phyloP scores from a whole-genome alignment of 2,888 invertebrate genomes.

The Spodoptera picta region DNA sequence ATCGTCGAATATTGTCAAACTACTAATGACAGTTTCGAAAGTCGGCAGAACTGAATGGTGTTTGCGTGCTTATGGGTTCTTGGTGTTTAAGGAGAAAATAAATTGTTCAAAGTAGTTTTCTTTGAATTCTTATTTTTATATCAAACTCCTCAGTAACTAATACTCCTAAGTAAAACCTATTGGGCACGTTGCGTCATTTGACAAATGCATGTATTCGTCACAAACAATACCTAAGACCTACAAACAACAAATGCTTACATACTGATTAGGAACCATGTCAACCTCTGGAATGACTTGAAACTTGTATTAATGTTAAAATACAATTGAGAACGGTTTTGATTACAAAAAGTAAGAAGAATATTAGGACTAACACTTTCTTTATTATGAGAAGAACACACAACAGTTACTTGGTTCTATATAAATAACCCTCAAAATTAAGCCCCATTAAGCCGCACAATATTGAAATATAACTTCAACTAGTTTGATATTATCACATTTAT shows the following conservation, averaged over 20 bases:
- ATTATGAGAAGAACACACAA: too few species aligned
- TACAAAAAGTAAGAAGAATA: too few species aligned
- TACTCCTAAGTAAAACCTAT: too few species aligned
- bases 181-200: too few species aligned
- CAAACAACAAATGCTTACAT: too few species aligned
- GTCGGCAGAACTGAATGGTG: background rate
- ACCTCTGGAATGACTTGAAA: too few species aligned
- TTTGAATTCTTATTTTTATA: background rate
- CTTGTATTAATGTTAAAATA: too few species aligned
- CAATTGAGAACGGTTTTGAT: too few species aligned
- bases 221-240: too few species aligned
- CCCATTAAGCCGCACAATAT: slow-evolving; percentile 5
- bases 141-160: background rate
- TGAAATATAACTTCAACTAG: slow-evolving; percentile 13
- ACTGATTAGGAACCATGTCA: too few species aligned
- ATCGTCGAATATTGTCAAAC: slow-evolving; percentile 9
- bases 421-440: background rate
- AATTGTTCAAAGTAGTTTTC: background rate
- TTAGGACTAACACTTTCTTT: too few species aligned
- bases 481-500: slow-evolving; percentile 27
- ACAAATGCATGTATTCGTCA: too few species aligned
- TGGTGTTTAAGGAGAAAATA: background rate
- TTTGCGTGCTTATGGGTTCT: background rate
- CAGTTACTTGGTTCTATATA: background rate
- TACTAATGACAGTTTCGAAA: slow-evolving; percentile 7